phyloP scores from a whole-genome alignment of 2,113 vertebrate genomes.

The Scophthalmus maximus region DNA sequence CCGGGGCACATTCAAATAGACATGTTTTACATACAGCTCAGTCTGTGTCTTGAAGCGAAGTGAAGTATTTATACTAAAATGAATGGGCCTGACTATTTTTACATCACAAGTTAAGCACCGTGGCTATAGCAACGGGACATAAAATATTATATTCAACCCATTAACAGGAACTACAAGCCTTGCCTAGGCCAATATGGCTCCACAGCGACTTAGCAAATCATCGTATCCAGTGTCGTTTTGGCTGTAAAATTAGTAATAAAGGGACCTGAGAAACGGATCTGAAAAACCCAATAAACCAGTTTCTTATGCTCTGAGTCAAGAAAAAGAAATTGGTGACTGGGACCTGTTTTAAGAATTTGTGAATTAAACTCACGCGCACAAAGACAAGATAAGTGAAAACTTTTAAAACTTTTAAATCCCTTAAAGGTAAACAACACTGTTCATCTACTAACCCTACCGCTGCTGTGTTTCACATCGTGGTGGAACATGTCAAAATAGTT shows the following conservation, averaged over 20 bases:
- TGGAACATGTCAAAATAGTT: background rate
- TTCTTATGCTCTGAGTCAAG: slow-evolving; percentile 44
- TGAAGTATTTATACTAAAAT: slow-evolving; percentile 81
- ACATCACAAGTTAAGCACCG: slow-evolving; percentile 77
- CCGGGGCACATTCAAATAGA: slow-evolving; percentile 76
- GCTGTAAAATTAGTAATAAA: slow-evolving; percentile 74
- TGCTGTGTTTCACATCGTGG: background rate
- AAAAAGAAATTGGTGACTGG: slow-evolving; percentile 18
- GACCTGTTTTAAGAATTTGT: slow-evolving; percentile 24
- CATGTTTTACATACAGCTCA: slow-evolving; percentile 73
- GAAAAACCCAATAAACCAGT: slow-evolving; percentile 55
- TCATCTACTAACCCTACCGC: background rate
- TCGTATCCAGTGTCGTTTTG: slow-evolving; percentile 68
- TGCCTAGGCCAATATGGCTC: slow-evolving; percentile 77
- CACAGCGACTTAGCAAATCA: slow-evolving; percentile 74
- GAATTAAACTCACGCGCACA: background rate
- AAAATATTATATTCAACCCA: slow-evolving; percentile 80
- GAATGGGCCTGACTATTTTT: slow-evolving; percentile 81
- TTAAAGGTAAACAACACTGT: no score
- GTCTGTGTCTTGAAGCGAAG: slow-evolving; percentile 73
- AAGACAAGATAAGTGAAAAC: no score
- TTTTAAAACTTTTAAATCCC: no score
- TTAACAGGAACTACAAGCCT: slow-evolving; percentile 76
- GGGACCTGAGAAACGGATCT: slow-evolving; percentile 57
- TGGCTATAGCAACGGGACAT: slow-evolving; percentile 80